A percentile compares a stretch with the other conserved stretches of the same genome.
These are phyloP conservation scores for Knipowitschia caucasica DNA, from an alignment of 2,797 vertebrate species.

Conservation along the genomic window DNA sequence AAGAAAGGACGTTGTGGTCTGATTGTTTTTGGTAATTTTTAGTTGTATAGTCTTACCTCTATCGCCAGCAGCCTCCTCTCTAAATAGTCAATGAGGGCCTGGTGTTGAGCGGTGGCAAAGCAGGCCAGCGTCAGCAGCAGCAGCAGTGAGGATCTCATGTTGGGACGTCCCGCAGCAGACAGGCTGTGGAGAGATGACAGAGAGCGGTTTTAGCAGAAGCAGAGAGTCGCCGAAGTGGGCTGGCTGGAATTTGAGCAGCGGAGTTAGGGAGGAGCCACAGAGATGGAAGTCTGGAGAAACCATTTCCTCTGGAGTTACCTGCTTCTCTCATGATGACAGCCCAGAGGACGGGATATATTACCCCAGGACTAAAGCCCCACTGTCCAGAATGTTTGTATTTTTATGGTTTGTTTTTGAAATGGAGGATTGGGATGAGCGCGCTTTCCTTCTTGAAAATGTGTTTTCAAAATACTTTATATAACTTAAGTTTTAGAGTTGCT, in stretches of 20 bases:
- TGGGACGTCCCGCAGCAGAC: slow-evolving; percentile 36
- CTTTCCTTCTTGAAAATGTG: no score
- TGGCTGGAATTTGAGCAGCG: slow-evolving; percentile 76
- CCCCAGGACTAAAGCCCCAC: background rate
- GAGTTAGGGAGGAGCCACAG: slow-evolving; percentile 76
- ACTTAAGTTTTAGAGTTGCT: no score
- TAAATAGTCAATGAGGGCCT: slow-evolving; percentile 93
- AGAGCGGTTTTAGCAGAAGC: slow-evolving; percentile 47
- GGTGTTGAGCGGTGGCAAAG: slow-evolving; percentile 79
- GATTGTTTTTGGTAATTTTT: no score
- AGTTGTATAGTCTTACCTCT: slow-evolving; percentile 97
- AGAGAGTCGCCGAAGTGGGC: slow-evolving; percentile 66
- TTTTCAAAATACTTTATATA: no score
- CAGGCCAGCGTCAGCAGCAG: slow-evolving; percentile 72
- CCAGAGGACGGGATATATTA: background rate
- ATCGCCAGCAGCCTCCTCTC: slow-evolving; percentile 88
- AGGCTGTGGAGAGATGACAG: slow-evolving; percentile 37
- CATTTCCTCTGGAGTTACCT: slow-evolving; percentile 10
- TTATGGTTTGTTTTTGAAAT: background rate
- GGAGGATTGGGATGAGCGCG: no score
- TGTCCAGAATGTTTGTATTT: background rate
- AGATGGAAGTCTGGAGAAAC: slow-evolving; percentile 37
- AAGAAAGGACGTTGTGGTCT: no score
- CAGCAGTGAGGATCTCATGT: slow-evolving; percentile 73
- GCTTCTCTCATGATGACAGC: background rate